These are phyloP conservation scores for Apodemia hepburni DNA, from an alignment of 2,888 invertebrate species.

Conservation along the genomic window DNA sequence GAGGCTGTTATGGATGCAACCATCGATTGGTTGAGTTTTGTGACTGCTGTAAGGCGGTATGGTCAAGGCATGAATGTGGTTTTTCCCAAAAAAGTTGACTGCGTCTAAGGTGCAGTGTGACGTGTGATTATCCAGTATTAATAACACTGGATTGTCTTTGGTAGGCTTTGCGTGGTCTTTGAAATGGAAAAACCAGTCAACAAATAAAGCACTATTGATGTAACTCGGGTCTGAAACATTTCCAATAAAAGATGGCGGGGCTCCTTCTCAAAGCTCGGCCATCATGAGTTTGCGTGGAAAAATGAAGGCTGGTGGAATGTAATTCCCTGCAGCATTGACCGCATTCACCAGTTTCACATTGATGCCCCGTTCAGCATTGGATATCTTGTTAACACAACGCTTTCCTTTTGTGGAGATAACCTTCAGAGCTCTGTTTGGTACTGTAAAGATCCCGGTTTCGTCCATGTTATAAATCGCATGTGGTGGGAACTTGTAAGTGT, in stretches of 20 bases:
- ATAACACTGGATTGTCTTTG: constrained; percentile 26
- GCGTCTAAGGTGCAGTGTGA: constrained; percentile 26
- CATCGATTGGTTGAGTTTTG: constrained; percentile 30
- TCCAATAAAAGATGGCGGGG: constrained; percentile 38
- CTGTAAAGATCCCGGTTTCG: constrained; percentile 29
- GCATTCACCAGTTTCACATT: constrained; percentile 25
- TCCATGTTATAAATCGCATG: constrained; percentile 32
- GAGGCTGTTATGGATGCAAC: constrained; percentile 22
- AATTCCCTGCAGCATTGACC: constrained; percentile 33
- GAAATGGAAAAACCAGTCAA: constrained; percentile 29
- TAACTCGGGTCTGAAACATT: constrained; percentile 31
- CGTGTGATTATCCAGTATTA: constrained; percentile 30
- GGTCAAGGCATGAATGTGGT: constrained; percentile 26
- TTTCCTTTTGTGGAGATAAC: constrained; percentile 17
- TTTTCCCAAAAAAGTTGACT: constrained; percentile 23
- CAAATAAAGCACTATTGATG: constrained; percentile 29
- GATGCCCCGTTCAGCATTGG: constrained; percentile 32
- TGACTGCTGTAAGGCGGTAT: constrained; percentile 30
- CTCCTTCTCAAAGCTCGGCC: constrained; percentile 37
- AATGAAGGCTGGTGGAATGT: constrained; percentile 43
- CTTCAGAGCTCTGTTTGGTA: constrained; percentile 25
- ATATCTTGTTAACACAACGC: constrained; percentile 6
- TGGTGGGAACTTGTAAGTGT: constrained; percentile 29
- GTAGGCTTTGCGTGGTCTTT: constrained; percentile 23
- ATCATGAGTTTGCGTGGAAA: constrained; percentile 43